A percentile compares a stretch with the other conserved stretches of the same genome.
Evolutionary conservation across 1,140 invertebrate species (phyloP).

Genomic region (Zelostemma sp.): DNA sequence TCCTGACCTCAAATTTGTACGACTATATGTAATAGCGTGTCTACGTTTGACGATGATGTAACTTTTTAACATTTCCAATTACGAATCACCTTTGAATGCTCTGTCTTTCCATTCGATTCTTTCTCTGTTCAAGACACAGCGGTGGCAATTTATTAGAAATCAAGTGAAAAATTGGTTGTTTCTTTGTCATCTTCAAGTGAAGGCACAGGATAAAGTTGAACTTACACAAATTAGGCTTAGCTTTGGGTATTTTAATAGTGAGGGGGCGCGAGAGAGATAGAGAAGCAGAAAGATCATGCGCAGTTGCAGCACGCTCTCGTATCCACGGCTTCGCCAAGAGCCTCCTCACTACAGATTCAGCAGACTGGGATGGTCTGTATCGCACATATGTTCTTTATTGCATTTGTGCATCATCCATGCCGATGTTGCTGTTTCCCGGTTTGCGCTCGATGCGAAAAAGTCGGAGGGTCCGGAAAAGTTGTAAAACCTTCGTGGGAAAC

Average conservation of each 20-base stretch:
- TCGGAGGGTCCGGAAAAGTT: no score
- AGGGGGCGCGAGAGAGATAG: conserved; percentile 68
- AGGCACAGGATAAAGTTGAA: conserved; percentile 31
- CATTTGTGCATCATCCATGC: conserved; percentile 43
- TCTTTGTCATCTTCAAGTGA: conserved; percentile 9
- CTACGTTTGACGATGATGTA: conserved; percentile 4
- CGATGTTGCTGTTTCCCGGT: conserved; percentile 33
- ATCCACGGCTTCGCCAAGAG: conserved; percentile 72
- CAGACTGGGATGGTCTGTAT: conserved; percentile 70
- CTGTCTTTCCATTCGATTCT: neutral
- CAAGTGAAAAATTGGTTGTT: no score
- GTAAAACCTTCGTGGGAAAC: no score
- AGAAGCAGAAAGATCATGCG: conserved; percentile 68
- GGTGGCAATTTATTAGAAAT: no score
- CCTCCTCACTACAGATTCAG: conserved; percentile 69
- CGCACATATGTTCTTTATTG: conserved; percentile 50
- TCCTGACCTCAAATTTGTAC: conserved; percentile 8
- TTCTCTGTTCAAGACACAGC: no score
- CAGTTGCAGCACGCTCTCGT: conserved; percentile 71
- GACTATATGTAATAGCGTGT: conserved; percentile 4
- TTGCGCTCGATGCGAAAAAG: no score
- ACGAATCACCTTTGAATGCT: neutral
- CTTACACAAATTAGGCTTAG: conserved; percentile 57
- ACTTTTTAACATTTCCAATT: neutral
- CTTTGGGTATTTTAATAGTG: conserved; percentile 66